Conservation (phyloP, 2,797 vertebrate species). For the Mormyrops attenuatus region DNA sequence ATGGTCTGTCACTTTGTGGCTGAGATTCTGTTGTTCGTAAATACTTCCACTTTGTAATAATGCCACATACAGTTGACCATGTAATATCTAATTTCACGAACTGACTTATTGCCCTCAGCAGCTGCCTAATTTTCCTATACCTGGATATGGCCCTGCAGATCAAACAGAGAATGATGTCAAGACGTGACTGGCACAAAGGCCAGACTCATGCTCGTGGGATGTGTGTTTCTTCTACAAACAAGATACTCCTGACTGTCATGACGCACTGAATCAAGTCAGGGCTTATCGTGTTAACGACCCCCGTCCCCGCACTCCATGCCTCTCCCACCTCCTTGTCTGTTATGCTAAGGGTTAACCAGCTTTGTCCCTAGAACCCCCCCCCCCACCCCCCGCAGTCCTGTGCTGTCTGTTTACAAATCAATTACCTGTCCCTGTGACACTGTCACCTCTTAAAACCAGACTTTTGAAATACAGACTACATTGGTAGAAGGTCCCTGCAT, state of each 20-base stretch:
- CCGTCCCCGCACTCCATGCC: not conserved
- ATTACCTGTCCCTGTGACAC: not conserved
- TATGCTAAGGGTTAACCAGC: not conserved
- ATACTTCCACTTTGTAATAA: not conserved
- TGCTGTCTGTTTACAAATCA: not conserved
- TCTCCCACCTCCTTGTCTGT: not conserved
- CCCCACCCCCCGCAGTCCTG: not conserved
- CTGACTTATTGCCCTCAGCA: not conserved
- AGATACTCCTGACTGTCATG: not conserved
- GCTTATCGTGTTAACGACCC: not conserved
- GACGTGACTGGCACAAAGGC: not conserved
- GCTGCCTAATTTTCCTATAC: not conserved
- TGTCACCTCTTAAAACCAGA: not conserved
- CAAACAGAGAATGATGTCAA: not conserved
- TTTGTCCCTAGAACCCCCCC: not conserved
- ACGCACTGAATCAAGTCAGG: not conserved
- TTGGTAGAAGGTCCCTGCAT: not conserved
- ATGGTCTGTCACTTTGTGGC: not conserved
- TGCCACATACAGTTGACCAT: not conserved
- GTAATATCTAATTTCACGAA: not conserved
- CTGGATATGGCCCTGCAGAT: not conserved
- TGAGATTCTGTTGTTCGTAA: not conserved
- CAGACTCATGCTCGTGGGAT: not conserved
- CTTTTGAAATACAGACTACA: not conserved
- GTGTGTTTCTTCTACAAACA: not conserved